Evolutionary conservation across 2,113 vertebrate species (phyloP).

Genomic region (Phyllopteryx taeniolatus): DNA sequence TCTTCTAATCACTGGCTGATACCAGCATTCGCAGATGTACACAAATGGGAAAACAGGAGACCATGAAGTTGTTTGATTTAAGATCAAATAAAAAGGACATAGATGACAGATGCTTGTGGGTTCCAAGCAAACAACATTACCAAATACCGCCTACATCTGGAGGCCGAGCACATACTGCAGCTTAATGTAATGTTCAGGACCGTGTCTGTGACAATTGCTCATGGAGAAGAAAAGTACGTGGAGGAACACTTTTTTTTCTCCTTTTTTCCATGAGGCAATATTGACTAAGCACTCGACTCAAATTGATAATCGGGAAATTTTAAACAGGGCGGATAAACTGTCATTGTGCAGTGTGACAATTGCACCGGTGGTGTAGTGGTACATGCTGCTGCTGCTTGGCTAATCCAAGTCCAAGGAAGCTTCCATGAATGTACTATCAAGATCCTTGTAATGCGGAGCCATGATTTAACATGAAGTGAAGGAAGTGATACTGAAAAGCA

Average conservation of each 20-base stretch:
- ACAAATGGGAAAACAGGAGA: constrained; percentile 34
- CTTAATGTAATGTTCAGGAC: constrained; percentile 20
- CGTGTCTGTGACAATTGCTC: constrained; percentile 20
- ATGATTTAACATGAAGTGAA: neutral
- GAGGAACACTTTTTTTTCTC: neutral
- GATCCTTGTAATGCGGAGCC: neutral
- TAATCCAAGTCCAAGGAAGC: neutral
- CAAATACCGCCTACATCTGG: constrained; percentile 5
- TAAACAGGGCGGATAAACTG: neutral
- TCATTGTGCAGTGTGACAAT: too few species aligned
- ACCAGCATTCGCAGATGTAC: constrained; percentile 8
- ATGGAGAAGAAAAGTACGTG: constrained; percentile 8
- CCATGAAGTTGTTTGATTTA: constrained; percentile 28
- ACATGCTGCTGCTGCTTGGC: too few species aligned
- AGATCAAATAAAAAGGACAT: neutral
- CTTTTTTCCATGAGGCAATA: neutral
- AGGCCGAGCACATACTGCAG: neutral
- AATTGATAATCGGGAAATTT: neutral
- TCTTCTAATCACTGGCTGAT: constrained; percentile 16
- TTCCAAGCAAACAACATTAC: constrained; percentile 5
- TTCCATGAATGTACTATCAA: neutral
- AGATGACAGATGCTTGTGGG: constrained; percentile 15
- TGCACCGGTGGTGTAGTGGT: too few species aligned
- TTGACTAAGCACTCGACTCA: neutral
- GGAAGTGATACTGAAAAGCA: neutral